A percentile compares a stretch with the other conserved stretches of the same genome.
Evolutionary conservation across 2,888 invertebrate species (phyloP).

Genomic region (Trilocha varians): DNA sequence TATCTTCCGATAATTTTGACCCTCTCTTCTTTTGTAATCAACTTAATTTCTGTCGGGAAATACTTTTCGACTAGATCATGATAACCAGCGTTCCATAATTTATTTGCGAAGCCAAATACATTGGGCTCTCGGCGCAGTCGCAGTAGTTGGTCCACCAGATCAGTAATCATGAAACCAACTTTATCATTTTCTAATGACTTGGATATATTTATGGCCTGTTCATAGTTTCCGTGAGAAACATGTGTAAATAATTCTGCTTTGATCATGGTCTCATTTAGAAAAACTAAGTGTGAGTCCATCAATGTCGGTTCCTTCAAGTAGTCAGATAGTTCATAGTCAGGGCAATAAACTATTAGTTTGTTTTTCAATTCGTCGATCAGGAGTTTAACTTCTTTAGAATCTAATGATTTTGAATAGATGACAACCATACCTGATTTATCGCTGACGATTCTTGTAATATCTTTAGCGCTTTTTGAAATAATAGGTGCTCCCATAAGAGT

Average conservation of each 20-base stretch:
- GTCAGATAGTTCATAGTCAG: too few relatives aligned
- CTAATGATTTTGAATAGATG: constrained; percentile 23
- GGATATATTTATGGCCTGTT: too few relatives aligned
- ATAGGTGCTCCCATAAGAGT: constrained; percentile 36
- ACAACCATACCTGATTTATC: constrained; percentile 22
- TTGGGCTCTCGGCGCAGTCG: constrained; percentile 14
- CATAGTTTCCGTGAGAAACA: too few relatives aligned
- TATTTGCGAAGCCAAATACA: constrained; percentile 23
- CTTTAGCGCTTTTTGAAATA: constrained; percentile 29
- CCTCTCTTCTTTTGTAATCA: constrained; percentile 16
- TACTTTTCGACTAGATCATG: constrained; percentile 16
- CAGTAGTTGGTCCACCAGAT: constrained; percentile 18
- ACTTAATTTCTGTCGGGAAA: constrained; percentile 22
- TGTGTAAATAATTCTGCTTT: too few relatives aligned
- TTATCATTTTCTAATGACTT: too few relatives aligned
- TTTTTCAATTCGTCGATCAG: constrained; percentile 20
- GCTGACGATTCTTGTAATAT: constrained; percentile 33
- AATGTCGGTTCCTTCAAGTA: too few relatives aligned
- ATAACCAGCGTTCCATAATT: constrained; percentile 20
- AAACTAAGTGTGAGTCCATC: too few relatives aligned
- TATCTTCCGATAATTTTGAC: constrained; percentile 22
- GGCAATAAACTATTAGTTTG: too few relatives aligned
- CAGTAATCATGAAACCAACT: constrained; percentile 6
- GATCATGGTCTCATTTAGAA: too few relatives aligned
- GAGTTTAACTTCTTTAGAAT: constrained; percentile 20